phyloP scores from a whole-genome alignment of 1,140 invertebrate species.

The Drosophila fuyamai region DNA sequence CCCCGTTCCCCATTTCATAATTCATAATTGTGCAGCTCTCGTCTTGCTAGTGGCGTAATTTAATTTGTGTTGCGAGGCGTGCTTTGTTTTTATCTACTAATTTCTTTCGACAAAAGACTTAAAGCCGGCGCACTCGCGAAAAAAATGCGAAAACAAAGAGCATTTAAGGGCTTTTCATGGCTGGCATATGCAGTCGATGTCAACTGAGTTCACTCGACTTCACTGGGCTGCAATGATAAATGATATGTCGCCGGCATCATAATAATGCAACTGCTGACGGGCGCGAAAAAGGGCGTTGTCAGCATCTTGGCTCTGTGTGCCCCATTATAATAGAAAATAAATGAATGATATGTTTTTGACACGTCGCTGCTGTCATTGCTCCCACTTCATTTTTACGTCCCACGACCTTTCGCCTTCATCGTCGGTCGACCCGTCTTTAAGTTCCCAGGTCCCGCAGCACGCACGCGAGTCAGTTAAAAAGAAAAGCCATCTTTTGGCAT shows the following conservation, averaged over 20 bases:
- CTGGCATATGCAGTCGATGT: constrained; percentile 67
- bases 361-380: constrained; percentile 75
- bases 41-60: constrained; percentile 48
- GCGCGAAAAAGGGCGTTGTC: constrained; percentile 34
- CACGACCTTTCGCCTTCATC: constrained; percentile 31
- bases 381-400: constrained; percentile 62
- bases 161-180: constrained; percentile 62
- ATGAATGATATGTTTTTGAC: constrained; percentile 84
- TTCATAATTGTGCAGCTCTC: constrained; percentile 64
- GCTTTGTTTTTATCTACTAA: constrained; percentile 80
- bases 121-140: constrained; percentile 39
- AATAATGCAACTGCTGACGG: constrained; percentile 82
- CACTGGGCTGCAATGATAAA: constrained; percentile 77
- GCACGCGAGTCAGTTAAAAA: constrained; percentile 53
- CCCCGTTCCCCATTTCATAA: not conserved
- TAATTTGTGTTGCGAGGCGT: constrained; percentile 69
- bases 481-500: constrained; percentile 70
- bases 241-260: constrained; percentile 54
- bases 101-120: constrained; percentile 71
- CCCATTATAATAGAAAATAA: constrained; percentile 83
- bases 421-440: constrained; percentile 41
- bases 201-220: constrained; percentile 78
- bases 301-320: constrained; percentile 46
- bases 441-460: constrained; percentile 39
- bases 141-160: constrained; percentile 24